Conservation (phyloP, 1,140 invertebrate species). For the Steinernema feltiae region DNA sequence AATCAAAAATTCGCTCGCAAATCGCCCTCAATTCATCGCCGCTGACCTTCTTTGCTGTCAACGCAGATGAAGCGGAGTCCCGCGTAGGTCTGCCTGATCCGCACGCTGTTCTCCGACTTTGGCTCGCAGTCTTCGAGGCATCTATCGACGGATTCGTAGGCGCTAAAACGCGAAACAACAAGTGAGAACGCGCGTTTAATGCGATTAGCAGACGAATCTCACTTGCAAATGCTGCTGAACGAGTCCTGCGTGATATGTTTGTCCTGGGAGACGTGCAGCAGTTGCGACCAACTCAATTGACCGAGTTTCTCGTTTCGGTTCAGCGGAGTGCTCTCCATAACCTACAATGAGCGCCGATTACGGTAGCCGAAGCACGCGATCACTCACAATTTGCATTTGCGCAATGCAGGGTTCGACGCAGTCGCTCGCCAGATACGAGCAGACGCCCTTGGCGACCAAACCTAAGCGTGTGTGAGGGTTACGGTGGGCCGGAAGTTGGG, state of each 20-base stretch:
- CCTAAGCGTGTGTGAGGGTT: neutral
- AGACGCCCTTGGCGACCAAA: neutral
- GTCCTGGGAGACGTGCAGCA: slow-evolving; percentile 24
- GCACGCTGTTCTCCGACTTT: slow-evolving; percentile 30
- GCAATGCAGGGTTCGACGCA: neutral
- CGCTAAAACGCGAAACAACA: neutral
- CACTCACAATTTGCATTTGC: slow-evolving; percentile 2
- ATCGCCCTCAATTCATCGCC: neutral
- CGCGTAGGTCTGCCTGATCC: slow-evolving; percentile 38
- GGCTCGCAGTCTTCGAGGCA: slow-evolving; percentile 13
- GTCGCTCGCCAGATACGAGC: neutral
- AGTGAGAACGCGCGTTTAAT: neutral
- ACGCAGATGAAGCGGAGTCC: slow-evolving; percentile 39
- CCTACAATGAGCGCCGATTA: slow-evolving; percentile 19
- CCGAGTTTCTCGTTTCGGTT: slow-evolving; percentile 32
- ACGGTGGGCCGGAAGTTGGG: neutral
- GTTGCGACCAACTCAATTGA: slow-evolving; percentile 23
- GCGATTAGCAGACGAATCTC: neutral
- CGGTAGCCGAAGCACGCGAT: no score
- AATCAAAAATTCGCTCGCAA: slow-evolving; percentile 18
- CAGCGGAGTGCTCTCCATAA: slow-evolving; percentile 33
- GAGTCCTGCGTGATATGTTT: slow-evolving; percentile 34
- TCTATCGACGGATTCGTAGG: neutral
- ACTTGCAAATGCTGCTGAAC: slow-evolving; percentile 35
- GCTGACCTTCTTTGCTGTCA: slow-evolving; percentile 34